These are phyloP conservation scores for Drosophila orena DNA, from an alignment of 1,140 invertebrate species.

Conservation along the genomic window DNA sequence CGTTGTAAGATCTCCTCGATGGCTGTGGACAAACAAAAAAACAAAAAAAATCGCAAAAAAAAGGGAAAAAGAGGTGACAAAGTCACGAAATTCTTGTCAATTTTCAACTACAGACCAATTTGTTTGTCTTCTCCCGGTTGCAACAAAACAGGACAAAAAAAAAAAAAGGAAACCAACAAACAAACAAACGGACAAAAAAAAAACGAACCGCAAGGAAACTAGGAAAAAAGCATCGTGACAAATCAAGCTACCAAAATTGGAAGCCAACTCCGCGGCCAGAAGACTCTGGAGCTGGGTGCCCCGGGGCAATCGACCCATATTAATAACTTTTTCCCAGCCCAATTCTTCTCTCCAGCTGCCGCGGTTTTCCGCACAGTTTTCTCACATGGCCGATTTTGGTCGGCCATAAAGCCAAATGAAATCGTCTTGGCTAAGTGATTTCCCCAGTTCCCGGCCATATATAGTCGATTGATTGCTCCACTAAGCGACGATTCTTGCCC, in stretches of 20 bases:
- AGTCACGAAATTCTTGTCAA: slow-evolving; percentile 85
- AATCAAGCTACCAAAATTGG: slow-evolving; percentile 85
- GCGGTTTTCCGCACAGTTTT: slow-evolving; percentile 31
- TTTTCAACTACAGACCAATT: slow-evolving; percentile 85
- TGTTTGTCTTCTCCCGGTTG: slow-evolving; percentile 81
- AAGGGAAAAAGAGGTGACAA: slow-evolving; percentile 83
- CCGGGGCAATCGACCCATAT: slow-evolving; percentile 61
- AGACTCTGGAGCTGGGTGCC: slow-evolving; percentile 9
- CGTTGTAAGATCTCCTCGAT: slow-evolving; percentile 70
- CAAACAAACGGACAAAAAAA: slow-evolving; percentile 2
- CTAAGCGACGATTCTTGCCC: slow-evolving; percentile 53
- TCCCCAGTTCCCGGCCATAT: slow-evolving; percentile 71
- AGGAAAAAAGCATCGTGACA: slow-evolving; percentile 81
- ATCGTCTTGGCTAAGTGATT: slow-evolving; percentile 79
- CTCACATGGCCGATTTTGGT: slow-evolving; percentile 70
- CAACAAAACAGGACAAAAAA: slow-evolving; percentile 40
- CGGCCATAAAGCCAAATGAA: slow-evolving; percentile 75
- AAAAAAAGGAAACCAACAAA: slow-evolving; percentile 12
- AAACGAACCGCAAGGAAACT: slow-evolving; percentile 15
- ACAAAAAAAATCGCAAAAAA: slow-evolving; percentile 27
- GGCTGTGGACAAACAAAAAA: slow-evolving; percentile 2
- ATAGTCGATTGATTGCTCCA: slow-evolving; percentile 81
- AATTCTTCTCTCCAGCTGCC: slow-evolving; percentile 29
- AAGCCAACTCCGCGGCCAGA: slow-evolving; percentile 56
- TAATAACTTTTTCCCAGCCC: slow-evolving; percentile 75